Evolutionary conservation across 53 echinoderm and acorn worm genomes (phyloP), one percentile per base, ranked within the genome.

Genomic region (Echinarachnius parma): DNA sequence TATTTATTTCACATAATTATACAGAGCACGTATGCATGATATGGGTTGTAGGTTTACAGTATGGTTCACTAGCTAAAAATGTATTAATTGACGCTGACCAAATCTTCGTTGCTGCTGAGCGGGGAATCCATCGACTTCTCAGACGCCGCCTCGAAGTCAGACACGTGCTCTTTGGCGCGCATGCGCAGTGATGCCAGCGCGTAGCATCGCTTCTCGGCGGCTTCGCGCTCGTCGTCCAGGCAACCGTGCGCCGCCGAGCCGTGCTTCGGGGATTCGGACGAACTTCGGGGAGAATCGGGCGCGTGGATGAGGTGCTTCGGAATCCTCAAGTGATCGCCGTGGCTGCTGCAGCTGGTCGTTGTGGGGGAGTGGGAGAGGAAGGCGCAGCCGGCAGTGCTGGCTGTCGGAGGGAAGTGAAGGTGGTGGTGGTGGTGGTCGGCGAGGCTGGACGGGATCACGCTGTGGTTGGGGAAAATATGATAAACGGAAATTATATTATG

Each of bases 101-200:
- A 72, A 36, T 72, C 72, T 10, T 55, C 72, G 36, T 72, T 34
- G 16, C 28, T n/a, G 34, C 68, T 72, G 1, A 56, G 57, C 2
- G 72, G 72, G 39, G 72, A 72, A n/a, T 56, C 72, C n/a, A 42
- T 27, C 14, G 72, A 72, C 39, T 37, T 72, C 14, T 72, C 72
- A 10, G 72, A 72, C 50, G 32, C 34, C 19, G n/a, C 49, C 1
- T 76, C 60, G 9, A 72, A 42, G 28, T 72, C 72, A 4, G 72
- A 72, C 0, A 75, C 70, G 37, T 86, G 82, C 31, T 90, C 90
- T 53, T 86, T 86, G 22, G 86, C 79, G 10, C 78, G 81, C 53
- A 90, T 86, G 18, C 90, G 77, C 45, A 90, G 67, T 7, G 86
- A 86, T 52, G 90, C 82, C 31, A 86, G 78, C 11, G 82, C 78